Evolutionary conservation across 1,140 invertebrate genomes (phyloP).

Genomic region (Amphibalanus amphitrite): DNA sequence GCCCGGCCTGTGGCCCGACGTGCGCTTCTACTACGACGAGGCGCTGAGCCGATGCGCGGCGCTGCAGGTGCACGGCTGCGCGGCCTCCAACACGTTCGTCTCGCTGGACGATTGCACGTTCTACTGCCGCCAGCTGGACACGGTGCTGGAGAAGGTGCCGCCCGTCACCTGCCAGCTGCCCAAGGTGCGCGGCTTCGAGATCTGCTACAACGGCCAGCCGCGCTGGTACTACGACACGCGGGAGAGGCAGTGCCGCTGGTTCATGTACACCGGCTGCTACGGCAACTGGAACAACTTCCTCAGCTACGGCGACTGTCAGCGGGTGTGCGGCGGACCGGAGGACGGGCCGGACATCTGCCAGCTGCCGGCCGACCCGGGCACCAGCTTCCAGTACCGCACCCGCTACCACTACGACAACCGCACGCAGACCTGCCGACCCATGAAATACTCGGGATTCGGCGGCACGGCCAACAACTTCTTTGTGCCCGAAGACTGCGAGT

Average conservation of each 20-base stretch:
- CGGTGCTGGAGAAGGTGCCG: not conserved
- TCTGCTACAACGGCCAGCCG: not conserved
- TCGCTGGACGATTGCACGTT: not conserved
- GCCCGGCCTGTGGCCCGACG: not conserved
- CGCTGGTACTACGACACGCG: not conserved
- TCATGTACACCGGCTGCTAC: not conserved
- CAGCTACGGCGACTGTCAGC: not conserved
- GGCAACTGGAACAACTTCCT: conserved; percentile 5
- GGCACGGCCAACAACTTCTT: conserved; percentile 1
- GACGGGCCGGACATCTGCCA: not conserved
- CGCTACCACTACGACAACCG: not conserved
- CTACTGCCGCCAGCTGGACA: not conserved
- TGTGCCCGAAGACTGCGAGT: not conserved
- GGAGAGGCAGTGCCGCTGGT: not conserved
- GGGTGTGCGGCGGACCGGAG: not conserved
- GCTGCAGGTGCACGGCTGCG: not conserved
- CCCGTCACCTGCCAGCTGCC: not conserved
- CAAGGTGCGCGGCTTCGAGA: not conserved
- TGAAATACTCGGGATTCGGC: not conserved
- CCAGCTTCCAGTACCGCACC: not conserved
- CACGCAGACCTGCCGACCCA: not conserved
- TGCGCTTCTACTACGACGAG: not conserved
- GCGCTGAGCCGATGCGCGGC: not conserved
- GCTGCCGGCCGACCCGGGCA: not conserved
- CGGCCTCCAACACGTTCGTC: not conserved